A percentile compares a stretch with the other conserved stretches of the same genome.
These are phyloP conservation scores for Protosalanx chinensis DNA, from an alignment of 2,797 vertebrate genomes.

Conservation along the genomic window DNA sequence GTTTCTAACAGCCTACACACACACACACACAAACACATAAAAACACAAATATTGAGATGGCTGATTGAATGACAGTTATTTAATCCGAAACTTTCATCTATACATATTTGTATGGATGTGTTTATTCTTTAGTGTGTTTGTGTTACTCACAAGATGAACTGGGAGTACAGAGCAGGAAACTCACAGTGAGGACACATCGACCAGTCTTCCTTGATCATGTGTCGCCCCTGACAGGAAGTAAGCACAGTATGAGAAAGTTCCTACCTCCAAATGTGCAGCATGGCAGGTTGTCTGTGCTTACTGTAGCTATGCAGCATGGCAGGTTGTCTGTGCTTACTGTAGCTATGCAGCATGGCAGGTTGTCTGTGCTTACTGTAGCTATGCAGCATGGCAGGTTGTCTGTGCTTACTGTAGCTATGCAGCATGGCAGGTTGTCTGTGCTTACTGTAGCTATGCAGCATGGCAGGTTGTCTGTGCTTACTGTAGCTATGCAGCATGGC, in stretches of 20 bases:
- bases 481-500: too few relatives aligned
- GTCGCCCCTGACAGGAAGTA: constrained; percentile 78
- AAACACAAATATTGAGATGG: background rate
- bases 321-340: too few relatives aligned
- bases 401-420: too few relatives aligned
- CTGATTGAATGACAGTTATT: background rate
- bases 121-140: background rate
- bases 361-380: too few relatives aligned
- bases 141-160: constrained; percentile 82
- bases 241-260: background rate
- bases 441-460: too few relatives aligned
- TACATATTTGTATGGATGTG: background rate
- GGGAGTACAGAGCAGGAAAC: constrained; percentile 90
- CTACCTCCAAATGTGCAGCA: too few relatives aligned
- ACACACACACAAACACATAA: background rate
- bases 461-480: too few relatives aligned
- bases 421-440: too few relatives aligned
- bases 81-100: background rate
- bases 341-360: too few relatives aligned
- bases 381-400: too few relatives aligned
- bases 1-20: constrained; percentile 81
- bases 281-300: too few relatives aligned
- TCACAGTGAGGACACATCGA: constrained; percentile 88
- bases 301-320: too few relatives aligned
- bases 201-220: constrained; percentile 94